Conservation (phyloP, 64 coral and sea anemone genomes). For the Montipora efflorescens region DNA sequence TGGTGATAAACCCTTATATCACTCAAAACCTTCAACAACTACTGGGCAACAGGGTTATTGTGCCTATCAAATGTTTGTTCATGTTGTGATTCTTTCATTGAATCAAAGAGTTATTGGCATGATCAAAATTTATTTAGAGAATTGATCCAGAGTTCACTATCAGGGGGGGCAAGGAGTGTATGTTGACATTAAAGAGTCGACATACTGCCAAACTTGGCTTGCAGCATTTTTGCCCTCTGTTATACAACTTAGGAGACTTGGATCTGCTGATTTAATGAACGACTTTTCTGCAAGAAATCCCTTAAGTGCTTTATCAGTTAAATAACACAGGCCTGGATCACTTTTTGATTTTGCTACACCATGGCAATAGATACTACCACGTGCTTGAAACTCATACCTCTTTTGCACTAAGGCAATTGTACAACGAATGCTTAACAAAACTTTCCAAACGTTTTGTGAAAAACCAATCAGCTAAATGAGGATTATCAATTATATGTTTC, state of each 20-base stretch:
- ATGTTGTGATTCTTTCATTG: slow-evolving; percentile 25
- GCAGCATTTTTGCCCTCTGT: slow-evolving; percentile 22
- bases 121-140: slow-evolving; percentile 47
- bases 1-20: slow-evolving; percentile 62
- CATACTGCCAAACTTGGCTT: slow-evolving; percentile 47
- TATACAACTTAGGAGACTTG: not conserved
- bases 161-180: slow-evolving; percentile 21
- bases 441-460: slow-evolving; percentile 50
- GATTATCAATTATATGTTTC: slow-evolving; percentile 40
- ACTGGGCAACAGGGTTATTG: slow-evolving; percentile 56
- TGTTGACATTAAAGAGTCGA: slow-evolving; percentile 40
- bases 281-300: slow-evolving; percentile 21
- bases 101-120: slow-evolving; percentile 52
- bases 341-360: slow-evolving; percentile 44
- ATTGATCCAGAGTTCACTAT: not conserved
- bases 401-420: slow-evolving; percentile 27
- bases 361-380: slow-evolving; percentile 47
- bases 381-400: not conserved
- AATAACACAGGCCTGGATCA: slow-evolving; percentile 40
- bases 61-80: slow-evolving; percentile 62
- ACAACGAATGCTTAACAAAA: slow-evolving; percentile 38
- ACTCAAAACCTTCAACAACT: slow-evolving; percentile 33
- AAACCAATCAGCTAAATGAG: slow-evolving; percentile 40
- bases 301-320: slow-evolving; percentile 41
- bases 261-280: not conserved